Percentiles rank a stretch among this genome's conserved stretches.
phyloP scores from a whole-genome alignment of 1,140 invertebrate species.

The Bombus superbus region DNA sequence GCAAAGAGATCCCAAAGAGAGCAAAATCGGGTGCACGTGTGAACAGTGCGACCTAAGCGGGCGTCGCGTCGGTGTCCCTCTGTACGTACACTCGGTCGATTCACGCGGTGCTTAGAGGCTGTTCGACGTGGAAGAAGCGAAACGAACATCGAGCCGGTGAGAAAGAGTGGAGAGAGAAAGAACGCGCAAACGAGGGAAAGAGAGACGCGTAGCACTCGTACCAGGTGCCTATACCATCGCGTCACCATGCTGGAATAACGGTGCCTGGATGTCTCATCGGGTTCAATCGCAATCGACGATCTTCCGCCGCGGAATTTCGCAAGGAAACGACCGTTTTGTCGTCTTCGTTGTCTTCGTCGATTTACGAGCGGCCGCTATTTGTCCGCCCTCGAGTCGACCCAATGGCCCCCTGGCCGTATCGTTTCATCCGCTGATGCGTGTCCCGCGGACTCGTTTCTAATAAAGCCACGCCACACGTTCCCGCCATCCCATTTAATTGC shows the following conservation, averaged over 20 bases:
- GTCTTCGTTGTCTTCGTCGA: slow-evolving; percentile 55
- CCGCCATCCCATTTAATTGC: slow-evolving; percentile 4
- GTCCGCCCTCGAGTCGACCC: slow-evolving; percentile 63
- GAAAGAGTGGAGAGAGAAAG: slow-evolving; percentile 3
- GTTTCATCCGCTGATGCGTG: slow-evolving; percentile 21
- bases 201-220: slow-evolving; percentile 38
- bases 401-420: slow-evolving; percentile 40
- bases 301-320: slow-evolving; percentile 72
- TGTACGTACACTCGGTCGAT: slow-evolving; percentile 46
- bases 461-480: slow-evolving; percentile 1
- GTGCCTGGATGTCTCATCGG: slow-evolving; percentile 76
- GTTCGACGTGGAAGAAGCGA: slow-evolving; percentile 43
- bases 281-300: slow-evolving; percentile 77
- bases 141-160: slow-evolving; percentile 6
- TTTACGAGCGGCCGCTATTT: slow-evolving; percentile 73
- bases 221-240: slow-evolving; percentile 70
- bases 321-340: slow-evolving; percentile 69
- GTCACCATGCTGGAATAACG: slow-evolving; percentile 74
- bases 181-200: not conserved
- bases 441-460: slow-evolving; percentile 28
- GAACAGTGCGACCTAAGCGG: slow-evolving; percentile 77
- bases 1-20: slow-evolving; percentile 54
- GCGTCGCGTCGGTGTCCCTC: slow-evolving; percentile 61
- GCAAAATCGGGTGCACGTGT: slow-evolving; percentile 77
- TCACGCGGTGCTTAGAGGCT: slow-evolving; percentile 48